phyloP scores from a whole-genome alignment of 2,888 invertebrate genomes.

The Dynastes tityus region DNA sequence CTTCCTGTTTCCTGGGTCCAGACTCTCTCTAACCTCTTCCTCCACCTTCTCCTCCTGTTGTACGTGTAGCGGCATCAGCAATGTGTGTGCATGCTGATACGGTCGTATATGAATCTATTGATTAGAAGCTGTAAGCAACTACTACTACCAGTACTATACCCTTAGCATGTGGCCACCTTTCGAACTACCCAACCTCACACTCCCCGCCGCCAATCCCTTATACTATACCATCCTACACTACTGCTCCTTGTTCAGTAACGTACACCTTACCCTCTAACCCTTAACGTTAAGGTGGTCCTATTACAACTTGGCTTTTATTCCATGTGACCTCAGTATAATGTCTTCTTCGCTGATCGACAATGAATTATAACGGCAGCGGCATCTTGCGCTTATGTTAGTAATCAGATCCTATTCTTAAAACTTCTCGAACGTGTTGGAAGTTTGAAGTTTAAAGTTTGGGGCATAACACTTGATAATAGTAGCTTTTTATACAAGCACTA shows the following conservation, averaged over 20 bases:
- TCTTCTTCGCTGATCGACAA: slow-evolving; percentile 23
- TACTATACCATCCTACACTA: slow-evolving; percentile 53
- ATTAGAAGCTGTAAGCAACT: slow-evolving; percentile 64
- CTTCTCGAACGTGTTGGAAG: background rate
- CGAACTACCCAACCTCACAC: slow-evolving; percentile 51
- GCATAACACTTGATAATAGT: too few species aligned
- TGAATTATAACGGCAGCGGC: slow-evolving; percentile 29
- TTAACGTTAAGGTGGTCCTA: slow-evolving; percentile 57
- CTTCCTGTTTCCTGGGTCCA: slow-evolving; percentile 64
- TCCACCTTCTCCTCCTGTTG: slow-evolving; percentile 42
- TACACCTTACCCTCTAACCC: slow-evolving; percentile 61
- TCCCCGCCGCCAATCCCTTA: slow-evolving; percentile 53
- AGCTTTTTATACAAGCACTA: too few species aligned
- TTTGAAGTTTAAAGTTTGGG: background rate
- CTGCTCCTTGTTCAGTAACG: slow-evolving; percentile 58
- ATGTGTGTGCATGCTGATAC: slow-evolving; percentile 68
- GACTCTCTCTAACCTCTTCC: slow-evolving; percentile 53
- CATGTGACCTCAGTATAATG: slow-evolving; percentile 32
- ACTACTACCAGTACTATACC: slow-evolving; percentile 50
- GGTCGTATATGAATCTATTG: slow-evolving; percentile 67
- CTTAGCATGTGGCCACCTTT: slow-evolving; percentile 62
- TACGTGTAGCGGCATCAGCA: slow-evolving; percentile 43
- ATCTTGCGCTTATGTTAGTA: slow-evolving; percentile 18
- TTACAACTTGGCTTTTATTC: slow-evolving; percentile 59
- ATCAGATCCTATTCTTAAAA: slow-evolving; percentile 10